A percentile compares a stretch with the other conserved stretches of the same genome.
These are phyloP conservation scores for Smittia sp. DNA, from an alignment of 2,888 invertebrate species.

Conservation along the genomic window DNA sequence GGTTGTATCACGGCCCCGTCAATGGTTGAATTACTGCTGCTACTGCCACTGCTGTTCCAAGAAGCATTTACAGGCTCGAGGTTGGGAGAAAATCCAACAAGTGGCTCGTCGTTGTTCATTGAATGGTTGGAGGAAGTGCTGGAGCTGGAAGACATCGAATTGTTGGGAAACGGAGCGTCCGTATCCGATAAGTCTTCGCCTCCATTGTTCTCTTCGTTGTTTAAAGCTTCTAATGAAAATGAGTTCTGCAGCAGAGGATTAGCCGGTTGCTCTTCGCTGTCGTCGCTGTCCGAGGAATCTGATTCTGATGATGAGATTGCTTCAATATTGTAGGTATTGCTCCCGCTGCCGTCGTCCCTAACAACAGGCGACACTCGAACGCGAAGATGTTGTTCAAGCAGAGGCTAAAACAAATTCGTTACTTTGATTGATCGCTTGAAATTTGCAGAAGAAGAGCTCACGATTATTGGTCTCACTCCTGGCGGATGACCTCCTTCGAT, in stretches of 20 bases:
- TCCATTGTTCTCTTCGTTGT: not conserved
- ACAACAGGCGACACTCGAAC: conserved; percentile 14
- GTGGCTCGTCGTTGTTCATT: not conserved
- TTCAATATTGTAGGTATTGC: conserved; percentile 31
- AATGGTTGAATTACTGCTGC: not conserved
- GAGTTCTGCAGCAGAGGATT: not conserved
- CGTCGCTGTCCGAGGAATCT: not conserved
- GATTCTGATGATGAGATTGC: conserved; percentile 10
- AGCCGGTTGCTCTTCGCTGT: not conserved
- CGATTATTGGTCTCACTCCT: not conserved
- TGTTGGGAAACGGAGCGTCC: not conserved
- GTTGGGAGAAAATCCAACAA: conserved; percentile 1
- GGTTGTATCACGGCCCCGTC: not conserved
- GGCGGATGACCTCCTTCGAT: conserved; percentile 18
- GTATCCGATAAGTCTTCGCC: too few relatives aligned
- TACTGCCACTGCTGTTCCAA: not conserved
- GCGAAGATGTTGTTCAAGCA: conserved; percentile 27
- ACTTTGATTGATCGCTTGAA: not conserved
- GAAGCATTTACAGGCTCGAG: conserved; percentile 14
- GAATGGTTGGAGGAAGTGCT: not conserved
- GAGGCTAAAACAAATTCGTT: not conserved
- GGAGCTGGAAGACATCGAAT: not conserved
- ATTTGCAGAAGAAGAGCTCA: not conserved
- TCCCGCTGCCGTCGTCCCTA: not conserved
- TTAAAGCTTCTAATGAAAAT: too few relatives aligned